A percentile compares a stretch with the other conserved stretches of the same genome.
phyloP scores from a whole-genome alignment of 1,140 invertebrate species.

The Melipona quadrifasciata region DNA sequence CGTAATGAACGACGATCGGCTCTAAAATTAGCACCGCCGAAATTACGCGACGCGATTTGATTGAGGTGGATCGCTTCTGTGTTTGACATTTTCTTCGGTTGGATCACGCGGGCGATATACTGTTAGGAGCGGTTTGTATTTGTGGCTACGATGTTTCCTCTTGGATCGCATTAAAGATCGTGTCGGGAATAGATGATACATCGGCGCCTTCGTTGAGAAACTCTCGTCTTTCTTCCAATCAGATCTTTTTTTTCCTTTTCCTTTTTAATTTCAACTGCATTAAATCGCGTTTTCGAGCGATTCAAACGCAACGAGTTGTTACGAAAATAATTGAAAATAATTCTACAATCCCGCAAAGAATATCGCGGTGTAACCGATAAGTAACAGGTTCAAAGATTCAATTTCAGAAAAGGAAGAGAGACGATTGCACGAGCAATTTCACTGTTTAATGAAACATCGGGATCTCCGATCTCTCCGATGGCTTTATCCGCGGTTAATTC shows the following conservation, averaged over 20 bases:
- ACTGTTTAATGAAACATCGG: background rate
- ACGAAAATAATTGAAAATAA: too few relatives aligned
- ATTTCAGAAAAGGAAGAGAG: background rate
- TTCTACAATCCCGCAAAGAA: too few relatives aligned
- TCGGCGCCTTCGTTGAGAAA: background rate
- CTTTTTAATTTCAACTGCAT: too few relatives aligned
- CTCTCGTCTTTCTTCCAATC: too few relatives aligned
- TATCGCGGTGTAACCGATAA: too few relatives aligned
- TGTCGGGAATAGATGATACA: background rate
- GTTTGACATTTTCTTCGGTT: background rate
- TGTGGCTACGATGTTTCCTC: background rate
- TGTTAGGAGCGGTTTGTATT: background rate
- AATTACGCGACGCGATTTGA: background rate
- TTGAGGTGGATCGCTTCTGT: background rate
- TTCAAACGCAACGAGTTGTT: too few relatives aligned
- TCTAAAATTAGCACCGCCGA: slow-evolving; percentile 9
- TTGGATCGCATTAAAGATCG: background rate
- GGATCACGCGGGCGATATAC: background rate
- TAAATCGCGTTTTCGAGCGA: too few relatives aligned
- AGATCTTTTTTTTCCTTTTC: too few relatives aligned
- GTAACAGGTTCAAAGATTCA: too few relatives aligned
- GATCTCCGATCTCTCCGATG: too few relatives aligned
- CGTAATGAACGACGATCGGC: background rate
- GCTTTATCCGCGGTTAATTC: background rate
- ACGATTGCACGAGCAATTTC: background rate